Evolutionary conservation across 2,888 invertebrate genomes (phyloP).

Genomic region (Melikaiella ostensackeni): DNA sequence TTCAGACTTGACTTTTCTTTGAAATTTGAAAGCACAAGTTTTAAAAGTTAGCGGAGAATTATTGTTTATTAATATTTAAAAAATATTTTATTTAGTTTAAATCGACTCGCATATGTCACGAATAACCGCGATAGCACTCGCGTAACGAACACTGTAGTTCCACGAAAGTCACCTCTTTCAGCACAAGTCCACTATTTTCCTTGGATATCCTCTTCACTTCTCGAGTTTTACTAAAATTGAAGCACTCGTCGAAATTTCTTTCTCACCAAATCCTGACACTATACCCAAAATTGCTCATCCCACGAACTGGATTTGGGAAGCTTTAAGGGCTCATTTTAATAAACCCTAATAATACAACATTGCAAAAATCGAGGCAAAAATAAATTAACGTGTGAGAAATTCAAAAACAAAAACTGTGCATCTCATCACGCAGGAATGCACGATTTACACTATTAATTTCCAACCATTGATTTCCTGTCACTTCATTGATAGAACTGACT

Average conservation of each 20-base stretch:
- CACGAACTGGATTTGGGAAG: not conserved
- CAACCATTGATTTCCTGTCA: not conserved
- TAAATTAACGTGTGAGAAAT: not conserved
- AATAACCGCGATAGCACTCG: not conserved
- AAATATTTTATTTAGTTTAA: not conserved
- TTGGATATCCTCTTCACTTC: not conserved
- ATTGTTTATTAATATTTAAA: too few species aligned
- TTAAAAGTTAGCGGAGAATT: too few species aligned
- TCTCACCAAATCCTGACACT: not conserved
- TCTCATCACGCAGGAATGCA: not conserved
- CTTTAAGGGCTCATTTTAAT: not conserved
- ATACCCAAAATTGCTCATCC: not conserved
- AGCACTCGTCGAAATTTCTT: constrained; percentile 20
- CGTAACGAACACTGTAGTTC: not conserved
- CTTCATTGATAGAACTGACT: not conserved
- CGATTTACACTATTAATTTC: not conserved
- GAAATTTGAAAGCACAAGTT: too few species aligned
- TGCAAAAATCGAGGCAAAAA: not conserved
- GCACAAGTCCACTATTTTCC: constrained; percentile 24
- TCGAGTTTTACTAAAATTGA: not conserved
- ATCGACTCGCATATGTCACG: not conserved
- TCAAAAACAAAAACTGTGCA: not conserved
- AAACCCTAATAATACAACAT: not conserved
- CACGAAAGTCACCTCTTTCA: constrained; percentile 11
- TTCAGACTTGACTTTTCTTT: not conserved